Conservation (phyloP, 1,140 invertebrate genomes). For the Halictus rubicundus region DNA sequence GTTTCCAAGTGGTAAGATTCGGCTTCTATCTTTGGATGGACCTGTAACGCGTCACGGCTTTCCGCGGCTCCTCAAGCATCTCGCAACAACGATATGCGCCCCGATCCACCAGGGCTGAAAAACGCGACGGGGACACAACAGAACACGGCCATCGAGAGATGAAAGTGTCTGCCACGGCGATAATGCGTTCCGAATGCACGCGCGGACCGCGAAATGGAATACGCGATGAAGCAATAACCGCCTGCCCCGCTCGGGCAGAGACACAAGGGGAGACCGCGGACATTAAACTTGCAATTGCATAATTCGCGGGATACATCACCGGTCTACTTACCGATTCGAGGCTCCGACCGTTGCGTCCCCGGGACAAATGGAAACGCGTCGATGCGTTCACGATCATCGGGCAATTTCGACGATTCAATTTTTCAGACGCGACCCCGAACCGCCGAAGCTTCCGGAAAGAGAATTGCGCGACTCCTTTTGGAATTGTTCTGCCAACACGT, state of each 20-base stretch:
- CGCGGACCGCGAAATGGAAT: slow-evolving; percentile 28
- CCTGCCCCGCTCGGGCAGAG: background rate
- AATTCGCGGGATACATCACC: slow-evolving; percentile 21
- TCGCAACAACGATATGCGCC: background rate
- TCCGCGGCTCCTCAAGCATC: background rate
- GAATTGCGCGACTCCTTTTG: too few species aligned
- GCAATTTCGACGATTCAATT: too few species aligned
- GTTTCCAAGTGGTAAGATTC: slow-evolving; percentile 56
- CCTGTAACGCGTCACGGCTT: slow-evolving; percentile 6
- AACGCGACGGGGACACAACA: background rate
- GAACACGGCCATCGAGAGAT: background rate
- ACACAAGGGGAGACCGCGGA: background rate
- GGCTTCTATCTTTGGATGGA: slow-evolving; percentile 23
- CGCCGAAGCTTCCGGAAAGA: too few species aligned
- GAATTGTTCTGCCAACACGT: too few species aligned
- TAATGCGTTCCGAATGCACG: slow-evolving; percentile 30
- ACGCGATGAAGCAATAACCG: slow-evolving; percentile 40
- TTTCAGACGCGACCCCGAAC: too few species aligned
- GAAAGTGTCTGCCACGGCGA: slow-evolving; percentile 25
- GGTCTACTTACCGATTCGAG: background rate
- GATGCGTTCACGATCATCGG: background rate
- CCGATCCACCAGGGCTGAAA: background rate
- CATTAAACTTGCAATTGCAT: slow-evolving; percentile 33
- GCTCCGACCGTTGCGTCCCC: too few species aligned
- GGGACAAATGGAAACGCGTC: too few species aligned